A percentile compares a stretch with the other conserved stretches of the same genome.
These are phyloP conservation scores for Lepidocyrtoides sp. DNA, from an alignment of 2,888 invertebrate species.

Conservation along the genomic window DNA sequence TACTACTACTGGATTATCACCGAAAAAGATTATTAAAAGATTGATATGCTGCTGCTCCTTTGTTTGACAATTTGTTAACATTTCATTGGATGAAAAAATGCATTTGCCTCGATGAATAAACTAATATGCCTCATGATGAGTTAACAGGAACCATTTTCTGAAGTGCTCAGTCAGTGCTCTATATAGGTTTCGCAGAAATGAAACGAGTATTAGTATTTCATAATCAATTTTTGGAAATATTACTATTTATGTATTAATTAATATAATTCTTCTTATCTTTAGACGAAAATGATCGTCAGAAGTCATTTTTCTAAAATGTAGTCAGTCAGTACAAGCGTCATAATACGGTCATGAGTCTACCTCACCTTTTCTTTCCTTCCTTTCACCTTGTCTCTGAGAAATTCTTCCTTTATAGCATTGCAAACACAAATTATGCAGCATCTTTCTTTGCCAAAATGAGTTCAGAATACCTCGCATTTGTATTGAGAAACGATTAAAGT, in stretches of 20 bases:
- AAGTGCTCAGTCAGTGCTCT: constrained; percentile 66
- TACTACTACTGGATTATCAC: constrained; percentile 40
- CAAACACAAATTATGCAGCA: no score
- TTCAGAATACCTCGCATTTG: no score
- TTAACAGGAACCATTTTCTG: constrained; percentile 41
- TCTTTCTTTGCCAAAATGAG: no score
- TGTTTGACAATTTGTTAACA: constrained; percentile 38
- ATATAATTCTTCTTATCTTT: constrained; percentile 1
- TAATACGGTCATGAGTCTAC: no score
- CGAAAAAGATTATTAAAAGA: neutral
- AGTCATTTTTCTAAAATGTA: neutral
- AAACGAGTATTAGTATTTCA: constrained; percentile 1
- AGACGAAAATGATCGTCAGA: neutral
- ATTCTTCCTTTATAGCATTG: neutral
- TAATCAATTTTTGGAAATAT: constrained; percentile 27
- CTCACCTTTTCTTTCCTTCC: no score
- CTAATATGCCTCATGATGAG: constrained; percentile 37
- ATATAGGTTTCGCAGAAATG: constrained; percentile 33
- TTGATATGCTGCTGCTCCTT: neutral
- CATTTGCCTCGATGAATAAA: neutral
- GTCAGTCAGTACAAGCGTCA: no score
- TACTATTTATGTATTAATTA: neutral
- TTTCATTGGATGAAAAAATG: neutral
- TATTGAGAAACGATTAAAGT: no score
- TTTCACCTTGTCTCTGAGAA: no score